A percentile compares a stretch with the other conserved stretches of the same genome.
These are phyloP conservation scores for Heteromyza rotundicornis DNA, from an alignment of 2,888 invertebrate genomes.

Conservation along the genomic window DNA sequence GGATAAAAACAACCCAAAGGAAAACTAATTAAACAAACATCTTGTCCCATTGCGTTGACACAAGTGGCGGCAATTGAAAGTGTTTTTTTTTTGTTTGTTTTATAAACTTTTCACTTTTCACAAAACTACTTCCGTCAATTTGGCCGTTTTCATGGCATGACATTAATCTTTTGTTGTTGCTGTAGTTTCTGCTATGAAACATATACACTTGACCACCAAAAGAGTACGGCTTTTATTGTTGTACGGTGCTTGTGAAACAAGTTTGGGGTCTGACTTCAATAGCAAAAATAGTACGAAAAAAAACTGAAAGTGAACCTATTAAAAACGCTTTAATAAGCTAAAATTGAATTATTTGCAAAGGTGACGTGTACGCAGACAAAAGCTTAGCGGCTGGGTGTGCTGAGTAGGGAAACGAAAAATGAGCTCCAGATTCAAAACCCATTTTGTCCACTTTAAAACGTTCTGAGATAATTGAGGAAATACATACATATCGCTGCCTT, in stretches of 20 bases:
- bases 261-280: background rate
- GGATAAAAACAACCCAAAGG: too few species aligned
- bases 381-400: too few species aligned
- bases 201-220: too few species aligned
- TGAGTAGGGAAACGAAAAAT: too few species aligned
- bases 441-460: too few species aligned
- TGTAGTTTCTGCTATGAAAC: background rate
- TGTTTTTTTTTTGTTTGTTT: background rate
- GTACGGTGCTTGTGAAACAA: background rate
- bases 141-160: background rate
- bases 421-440: too few species aligned
- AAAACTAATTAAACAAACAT: too few species aligned
- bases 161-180: background rate
- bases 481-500: too few species aligned
- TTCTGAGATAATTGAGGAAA: too few species aligned
- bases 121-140: background rate
- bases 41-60: background rate
- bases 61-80: background rate
- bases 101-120: conserved; percentile 4
- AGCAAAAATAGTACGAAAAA: background rate
- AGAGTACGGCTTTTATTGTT: too few species aligned
- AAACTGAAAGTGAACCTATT: background rate
- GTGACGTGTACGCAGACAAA: too few species aligned
- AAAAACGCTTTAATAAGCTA: background rate
- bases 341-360: too few species aligned